phyloP scores from a whole-genome alignment of 2,888 invertebrate genomes.

The Marronus borbonicus region DNA sequence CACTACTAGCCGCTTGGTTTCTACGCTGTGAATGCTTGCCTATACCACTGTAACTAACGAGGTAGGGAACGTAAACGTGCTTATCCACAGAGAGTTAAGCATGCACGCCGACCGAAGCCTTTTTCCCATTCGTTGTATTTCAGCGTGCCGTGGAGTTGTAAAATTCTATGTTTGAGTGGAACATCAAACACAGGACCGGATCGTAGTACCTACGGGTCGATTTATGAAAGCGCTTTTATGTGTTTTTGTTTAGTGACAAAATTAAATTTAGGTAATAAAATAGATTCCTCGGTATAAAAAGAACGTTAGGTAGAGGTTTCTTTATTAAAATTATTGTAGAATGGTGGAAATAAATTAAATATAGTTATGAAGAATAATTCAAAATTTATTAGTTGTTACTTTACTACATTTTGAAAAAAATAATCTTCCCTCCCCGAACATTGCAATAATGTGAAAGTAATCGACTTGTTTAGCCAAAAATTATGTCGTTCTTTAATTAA shows the following conservation, averaged over 20 bases:
- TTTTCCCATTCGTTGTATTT: slow-evolving; percentile 24
- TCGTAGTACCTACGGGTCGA: neutral
- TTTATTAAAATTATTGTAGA: too few species aligned
- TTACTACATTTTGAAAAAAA: too few species aligned
- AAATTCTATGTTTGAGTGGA: slow-evolving; percentile 22
- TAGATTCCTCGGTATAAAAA: too few species aligned
- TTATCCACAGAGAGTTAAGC: slow-evolving; percentile 14
- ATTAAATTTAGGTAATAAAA: neutral
- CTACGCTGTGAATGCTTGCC: slow-evolving; percentile 5
- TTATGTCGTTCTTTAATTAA: too few species aligned
- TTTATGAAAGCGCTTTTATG: too few species aligned
- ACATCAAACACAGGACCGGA: slow-evolving; percentile 11
- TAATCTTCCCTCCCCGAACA: too few species aligned
- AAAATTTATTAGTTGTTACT: too few species aligned
- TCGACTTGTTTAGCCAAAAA: too few species aligned
- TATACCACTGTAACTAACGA: slow-evolving; percentile 32
- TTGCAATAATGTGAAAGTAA: too few species aligned
- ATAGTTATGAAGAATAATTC: too few species aligned
- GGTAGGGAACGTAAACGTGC: slow-evolving; percentile 15
- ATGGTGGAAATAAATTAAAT: too few species aligned
- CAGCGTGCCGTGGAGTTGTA: slow-evolving; percentile 28
- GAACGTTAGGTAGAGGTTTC: too few species aligned
- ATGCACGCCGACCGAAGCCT: slow-evolving; percentile 5
- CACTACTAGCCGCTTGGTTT: neutral
- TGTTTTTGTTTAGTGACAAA: neutral